phyloP scores from a whole-genome alignment of 2,113 vertebrate species.

The Dipodomys merriami region DNA sequence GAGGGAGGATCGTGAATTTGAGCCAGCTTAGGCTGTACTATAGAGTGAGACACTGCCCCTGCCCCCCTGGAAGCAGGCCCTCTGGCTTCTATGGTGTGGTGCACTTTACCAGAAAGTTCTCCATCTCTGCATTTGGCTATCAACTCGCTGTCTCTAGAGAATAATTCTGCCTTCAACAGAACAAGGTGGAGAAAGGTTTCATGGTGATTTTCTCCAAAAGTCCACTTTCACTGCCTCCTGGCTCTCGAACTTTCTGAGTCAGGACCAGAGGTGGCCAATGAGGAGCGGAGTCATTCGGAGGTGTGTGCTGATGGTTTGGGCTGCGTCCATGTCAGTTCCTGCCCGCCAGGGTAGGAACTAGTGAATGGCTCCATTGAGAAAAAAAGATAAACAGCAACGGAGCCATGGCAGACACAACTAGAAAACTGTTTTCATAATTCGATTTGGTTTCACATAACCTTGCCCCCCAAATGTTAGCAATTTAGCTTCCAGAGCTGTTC shows the following conservation, averaged over 20 bases:
- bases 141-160: constrained; percentile 30
- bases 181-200: background rate
- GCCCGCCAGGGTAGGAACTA: background rate
- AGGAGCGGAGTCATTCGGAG: constrained; percentile 50
- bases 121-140: constrained; percentile 33
- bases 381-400: constrained; percentile 79
- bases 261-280: too few relatives aligned
- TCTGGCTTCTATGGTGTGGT: constrained; percentile 29
- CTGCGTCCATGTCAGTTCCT: constrained; percentile 31
- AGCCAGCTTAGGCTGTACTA: too few relatives aligned
- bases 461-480: constrained; percentile 75
- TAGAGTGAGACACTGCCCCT: too few relatives aligned
- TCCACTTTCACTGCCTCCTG: background rate
- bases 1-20: too few relatives aligned
- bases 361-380: constrained; percentile 76
- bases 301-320: constrained; percentile 52
- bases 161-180: background rate
- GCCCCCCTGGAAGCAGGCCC: background rate
- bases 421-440: constrained; percentile 76
- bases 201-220: constrained; percentile 70
- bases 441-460: constrained; percentile 75
- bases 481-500: constrained; percentile 66
- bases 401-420: constrained; percentile 68
- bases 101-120: constrained; percentile 40
- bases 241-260: constrained; percentile 40